Base-by-base conservation (phyloP, 1,140 invertebrate species). In the Drosophila pachea region DNA sequence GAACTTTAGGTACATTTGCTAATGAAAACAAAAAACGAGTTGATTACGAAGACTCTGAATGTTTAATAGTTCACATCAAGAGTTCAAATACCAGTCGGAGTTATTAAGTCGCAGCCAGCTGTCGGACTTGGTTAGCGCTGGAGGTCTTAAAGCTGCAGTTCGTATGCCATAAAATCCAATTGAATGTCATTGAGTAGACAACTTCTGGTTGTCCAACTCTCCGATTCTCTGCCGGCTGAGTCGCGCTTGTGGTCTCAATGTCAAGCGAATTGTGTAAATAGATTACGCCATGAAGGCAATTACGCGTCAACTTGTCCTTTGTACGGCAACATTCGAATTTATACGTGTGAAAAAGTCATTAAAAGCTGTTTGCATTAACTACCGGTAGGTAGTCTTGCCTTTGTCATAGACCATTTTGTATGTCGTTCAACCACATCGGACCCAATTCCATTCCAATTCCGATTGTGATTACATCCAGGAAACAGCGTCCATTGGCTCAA, bases 101-200 rank as follows among this genome's bases (percentile, higher is more conserved):
- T 4, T 43, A 22, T 33, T 52, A 36, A n/a, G 47, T 14, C 47
- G 50, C 33, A 29, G 14, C 60, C 31, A 52, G 38, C 36, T 54
- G 63, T 66, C 62, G n/a, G 22, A 49, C 32, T 54, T 14, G 31
- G 4, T 66, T 58, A 36, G 29, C 12, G 45, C 14, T 61, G 67
- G 58, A 74, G 66, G 66, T 82, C 50, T 69, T 67, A 48, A 52
- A 67, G 61, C 69, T 65, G 56, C 43, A 35, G 31, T 48, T 70
- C 48, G 22, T 12, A 53, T 75, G 62, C 68, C 63, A 68, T 68
- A 70, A 78, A 59, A n/a, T 62, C 42, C 50, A 50, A 40, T 47
- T 58, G 67, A 81, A 70, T 81, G 72, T 68, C 71, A 74, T 78
- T 78, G 76, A 53, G 61, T 61, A 53, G 43, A 56, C 62, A 60